Base-by-base conservation (phyloP, 2,888 invertebrate genomes). In the Nesidiocoris tenuis region DNA sequence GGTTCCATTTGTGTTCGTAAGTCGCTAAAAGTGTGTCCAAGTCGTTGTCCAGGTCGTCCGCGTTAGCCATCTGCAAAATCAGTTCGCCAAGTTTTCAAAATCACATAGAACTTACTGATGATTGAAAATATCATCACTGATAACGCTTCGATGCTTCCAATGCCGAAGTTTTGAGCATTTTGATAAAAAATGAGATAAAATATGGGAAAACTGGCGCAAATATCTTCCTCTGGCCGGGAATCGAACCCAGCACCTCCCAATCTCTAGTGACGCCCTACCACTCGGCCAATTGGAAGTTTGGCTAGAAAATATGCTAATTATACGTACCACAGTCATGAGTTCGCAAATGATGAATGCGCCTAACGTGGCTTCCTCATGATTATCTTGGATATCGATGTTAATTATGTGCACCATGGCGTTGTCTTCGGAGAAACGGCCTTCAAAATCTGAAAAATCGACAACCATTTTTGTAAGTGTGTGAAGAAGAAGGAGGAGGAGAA, bases 321-420 rank as follows among this genome's bases (percentile, higher is more conserved):
- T 93, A 59, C 70, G 23, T 61, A 72, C 72, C 90, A 93, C 90
- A 75, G 91, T 90, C 80, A 96, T 94, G 86, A 99, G 89, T 85
- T 99, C 98, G 85, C 95, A 95, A 80, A 99, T 97, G 81, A 98
- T 87, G 86, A 98, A 98, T 54, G 99, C 98, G 79, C 99, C 99
- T 82, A 99, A 91, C 1, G 98, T 96, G 0, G 99, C 99, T 85
- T 99, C 99, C 84, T 99, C 99, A 80, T 98, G 96, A 85, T 99
- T 99, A 86, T 99, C 99, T 84, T 96, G 96, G 81, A 99, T 97
- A 83, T 99, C 99, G 80, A 99, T 91, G 84, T 99, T 99, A 75
- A 99, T 92, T 61, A 99, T 90, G 86, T 99, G 99, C 1, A 95
- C 96, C 3, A 95, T 93, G 72, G 94, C 91, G 84, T 93, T 94